Evolutionary conservation across 2,113 vertebrate genomes (phyloP).

Genomic region (Poeciliopsis prolifica): DNA sequence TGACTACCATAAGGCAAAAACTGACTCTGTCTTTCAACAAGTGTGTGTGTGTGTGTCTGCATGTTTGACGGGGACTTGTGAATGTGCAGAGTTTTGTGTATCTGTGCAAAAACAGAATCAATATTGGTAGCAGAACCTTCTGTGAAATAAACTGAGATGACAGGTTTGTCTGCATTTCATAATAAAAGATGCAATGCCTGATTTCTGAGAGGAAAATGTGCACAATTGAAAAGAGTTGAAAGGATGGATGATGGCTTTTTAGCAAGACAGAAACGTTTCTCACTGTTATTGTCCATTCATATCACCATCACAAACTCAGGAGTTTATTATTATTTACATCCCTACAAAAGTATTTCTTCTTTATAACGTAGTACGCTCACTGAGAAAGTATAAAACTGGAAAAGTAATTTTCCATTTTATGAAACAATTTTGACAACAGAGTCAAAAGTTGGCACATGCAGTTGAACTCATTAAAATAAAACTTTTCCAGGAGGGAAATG

Average conservation of each 20-base stretch:
- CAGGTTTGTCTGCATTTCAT: slow-evolving; percentile 10
- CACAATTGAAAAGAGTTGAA: slow-evolving; percentile 14
- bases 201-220: slow-evolving; percentile 31
- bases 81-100: neutral
- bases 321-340: neutral
- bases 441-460: neutral
- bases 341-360: neutral
- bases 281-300: slow-evolving; percentile 10
- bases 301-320: slow-evolving; percentile 18
- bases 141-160: slow-evolving; percentile 39
- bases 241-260: slow-evolving; percentile 33
- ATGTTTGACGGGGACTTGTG: slow-evolving; percentile 9
- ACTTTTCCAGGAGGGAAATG: neutral
- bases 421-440: no score
- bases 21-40: slow-evolving; percentile 13
- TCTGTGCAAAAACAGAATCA: slow-evolving; percentile 24
- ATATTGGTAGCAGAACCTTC: slow-evolving; percentile 55
- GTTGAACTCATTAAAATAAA: neutral
- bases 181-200: slow-evolving; percentile 37
- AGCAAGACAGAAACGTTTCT: slow-evolving; percentile 30
- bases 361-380: neutral
- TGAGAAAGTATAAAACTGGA: neutral
- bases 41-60: neutral
- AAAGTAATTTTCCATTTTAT: neutral
- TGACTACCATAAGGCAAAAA: slow-evolving; percentile 33